Percentiles rank a stretch among this genome's conserved stretches.
These are phyloP conservation scores for Athrips mouffetella DNA, from an alignment of 2,888 invertebrate genomes.

Conservation along the genomic window DNA sequence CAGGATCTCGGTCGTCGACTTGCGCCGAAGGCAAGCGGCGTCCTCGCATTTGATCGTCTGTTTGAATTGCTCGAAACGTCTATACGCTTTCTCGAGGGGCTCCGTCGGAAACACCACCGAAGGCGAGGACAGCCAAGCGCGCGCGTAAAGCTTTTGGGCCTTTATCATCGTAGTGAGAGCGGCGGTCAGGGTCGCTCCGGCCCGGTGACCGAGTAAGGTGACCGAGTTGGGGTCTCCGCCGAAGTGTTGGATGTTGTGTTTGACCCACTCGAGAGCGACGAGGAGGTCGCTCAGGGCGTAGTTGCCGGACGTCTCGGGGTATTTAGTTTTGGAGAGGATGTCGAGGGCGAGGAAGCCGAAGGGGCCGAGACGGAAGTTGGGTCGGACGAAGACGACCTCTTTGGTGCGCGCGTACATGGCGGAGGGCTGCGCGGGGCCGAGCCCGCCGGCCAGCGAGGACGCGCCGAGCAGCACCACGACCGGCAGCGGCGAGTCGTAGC, in stretches of 20 bases:
- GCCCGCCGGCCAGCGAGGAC: slow-evolving; percentile 86
- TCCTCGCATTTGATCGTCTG: slow-evolving; percentile 75
- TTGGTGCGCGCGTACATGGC: slow-evolving; percentile 86
- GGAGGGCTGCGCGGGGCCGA: slow-evolving; percentile 86
- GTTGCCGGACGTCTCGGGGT: slow-evolving; percentile 89
- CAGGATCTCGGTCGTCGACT: slow-evolving; percentile 78
- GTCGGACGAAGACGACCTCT: slow-evolving; percentile 91
- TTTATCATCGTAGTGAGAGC: slow-evolving; percentile 81
- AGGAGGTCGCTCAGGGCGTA: slow-evolving; percentile 91
- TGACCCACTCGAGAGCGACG: slow-evolving; percentile 87
- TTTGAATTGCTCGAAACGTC: slow-evolving; percentile 80
- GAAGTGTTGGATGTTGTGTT: slow-evolving; percentile 89
- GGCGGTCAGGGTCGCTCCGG: slow-evolving; percentile 90
- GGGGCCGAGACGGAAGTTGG: slow-evolving; percentile 89
- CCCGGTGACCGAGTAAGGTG: slow-evolving; percentile 90
- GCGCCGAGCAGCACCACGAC: slow-evolving; percentile 91
- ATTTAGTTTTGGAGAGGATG: slow-evolving; percentile 81
- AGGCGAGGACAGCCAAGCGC: slow-evolving; percentile 89
- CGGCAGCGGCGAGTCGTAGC: slow-evolving; percentile 87
- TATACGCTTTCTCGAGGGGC: slow-evolving; percentile 78
- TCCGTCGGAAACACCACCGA: slow-evolving; percentile 85
- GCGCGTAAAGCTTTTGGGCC: slow-evolving; percentile 82
- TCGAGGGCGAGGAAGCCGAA: slow-evolving; percentile 90
- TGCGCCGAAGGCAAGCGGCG: slow-evolving; percentile 76
- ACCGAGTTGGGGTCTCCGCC: slow-evolving; percentile 89